Base-by-base conservation (phyloP, 2,888 invertebrate species). In the Dryobota labecula region DNA sequence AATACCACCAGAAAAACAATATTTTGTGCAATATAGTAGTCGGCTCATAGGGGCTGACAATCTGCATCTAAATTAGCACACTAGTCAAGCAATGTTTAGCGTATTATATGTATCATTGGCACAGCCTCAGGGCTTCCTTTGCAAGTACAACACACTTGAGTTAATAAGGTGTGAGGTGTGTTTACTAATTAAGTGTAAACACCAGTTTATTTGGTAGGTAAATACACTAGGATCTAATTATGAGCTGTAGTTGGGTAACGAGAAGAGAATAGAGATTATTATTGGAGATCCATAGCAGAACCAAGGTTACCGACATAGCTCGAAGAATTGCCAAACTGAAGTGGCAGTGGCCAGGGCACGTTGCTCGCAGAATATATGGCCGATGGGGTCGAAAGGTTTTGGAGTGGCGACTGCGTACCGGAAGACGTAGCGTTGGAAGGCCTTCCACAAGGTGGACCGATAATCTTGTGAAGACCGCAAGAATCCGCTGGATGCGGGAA, bases 151-250 rank as follows among this genome's bases (percentile, higher is more conserved):
- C 47, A 24, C 33, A 60, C 61, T 51, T 38, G 27, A 45, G 30
- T 13, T 73, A 71, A 72, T 72, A 60, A 61, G 43, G 43, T 61
- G 2, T 8, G 13, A n/a, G n/a, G n/a, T n/a, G n/a, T 56, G 53
- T 38, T 61, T 43, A 45, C 43, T 15, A 53, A 38, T 30, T 38
- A 53, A 49, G n/a, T 61, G 73, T 73, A 73, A 61, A 53, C 36
- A 61, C 0, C 0, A 30, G 36, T 36, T n/a, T 53, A 30, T 73
- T 73, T n/a, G 33, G 72, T 70, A 70, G 30, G 38, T n/a, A 72
- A 20, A 5, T 36, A 13, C 7, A 33, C 20, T n/a, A 2, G 18
- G 15, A 38, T 53, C 27, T 71, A 61, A 73, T 53, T 71, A 30
- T n/a, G 36, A 53, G 0, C 15, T 36, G 36, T n/a, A 13, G n/a